Base-by-base conservation (phyloP, 2,888 invertebrate genomes). In the Lasioglossum marginatum region DNA sequence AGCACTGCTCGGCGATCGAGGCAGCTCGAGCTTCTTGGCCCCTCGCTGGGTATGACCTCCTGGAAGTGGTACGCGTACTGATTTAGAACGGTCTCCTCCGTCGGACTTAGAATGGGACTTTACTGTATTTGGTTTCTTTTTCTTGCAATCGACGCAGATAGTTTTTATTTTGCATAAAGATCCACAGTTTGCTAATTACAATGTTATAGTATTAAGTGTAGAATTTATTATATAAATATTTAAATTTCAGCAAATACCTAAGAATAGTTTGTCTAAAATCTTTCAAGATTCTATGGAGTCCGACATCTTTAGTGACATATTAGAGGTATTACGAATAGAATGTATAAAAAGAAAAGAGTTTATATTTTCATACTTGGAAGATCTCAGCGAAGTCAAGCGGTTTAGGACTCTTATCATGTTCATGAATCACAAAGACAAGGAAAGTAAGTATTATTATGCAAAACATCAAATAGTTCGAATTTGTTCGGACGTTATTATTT, bases 221-320 rank as follows among this genome's bases (percentile, higher is more conserved):
- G 10, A n/a, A 23, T 31, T 27, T 40, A 63, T 73, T 68, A 6
- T 3, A 78, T 1, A 78, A n/a, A n/a, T 14, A 63, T 37, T 86
- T 3, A 40, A 40, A 83, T 83, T 90, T 81, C 93, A 97, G 97
- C 95, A 96, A 93, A 96, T 97, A 91, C 95, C 96, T 4, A 96
- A 97, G 0, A 91, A 94, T 3, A 96, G 96, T 82, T 95, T 97
- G 57, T 96, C 97, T 1, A 94, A 95, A 0, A 96, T 97, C 88
- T 97, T 97, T 94, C 96, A 96, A 92, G 97, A 97, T 90, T 97
- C 97, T 0, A 94, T 97, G 83, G 97, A 97, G 87, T 96, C 96
- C 81, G 95, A 96, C 70, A 95, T 96, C 1, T 95, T 97, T 5
- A 96, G 97, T 8, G 96, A 96, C 66, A 96, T 97, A 79, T 90